Evolutionary conservation across 2,888 invertebrate species (phyloP), one percentile per base, ranked within the genome.

Genomic region (Ptychoptera contaminata): DNA sequence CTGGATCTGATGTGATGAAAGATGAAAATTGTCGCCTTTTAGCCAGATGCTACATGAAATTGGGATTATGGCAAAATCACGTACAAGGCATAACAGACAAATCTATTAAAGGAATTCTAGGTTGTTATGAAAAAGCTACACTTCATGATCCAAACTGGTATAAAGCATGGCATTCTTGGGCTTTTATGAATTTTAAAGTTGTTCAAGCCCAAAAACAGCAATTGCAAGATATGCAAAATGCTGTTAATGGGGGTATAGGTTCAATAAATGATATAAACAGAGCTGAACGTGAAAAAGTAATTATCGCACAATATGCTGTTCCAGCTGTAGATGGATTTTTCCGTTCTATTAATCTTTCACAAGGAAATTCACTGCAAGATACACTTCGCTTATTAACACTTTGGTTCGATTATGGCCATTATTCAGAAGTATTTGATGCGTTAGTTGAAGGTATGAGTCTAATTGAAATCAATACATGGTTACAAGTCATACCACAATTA

Each of bases 101-200:
- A 11, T 81, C 83, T 0, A 80, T 86, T 42, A 60, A 62, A 16
- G 56, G 62, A 0, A 62, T 65, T 0, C 49, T 66, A 9, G 63
- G 60, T 40, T 64, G 60, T 32, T 67, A 61, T 37, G 63, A 63
- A 46, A 64, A 65, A 46, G 67, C 66, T 2, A 63, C 66, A 2
- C 58, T 57, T 43, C 63, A 62, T 40, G 66, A 65, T 54, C 62
- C 58, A 1, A 77, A 79, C 43, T 97, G 96, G 92, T 91, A 91
- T 62, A 91, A 91, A 69, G 97, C 97, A 0, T 98, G 97, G 96
- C 97, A 98, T 64, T 81, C 92, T 1, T 93, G 90, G 79, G 98
- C 97, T 0, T 92, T 92, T 58, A 93, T 93, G 77, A 96, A 97
- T 67, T 98, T 93, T 59, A 93, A 96, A 66, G 88, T 94, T 42